Evolutionary conservation across 2,113 vertebrate species (phyloP).

Genomic region (Typhlomys cinereus): DNA sequence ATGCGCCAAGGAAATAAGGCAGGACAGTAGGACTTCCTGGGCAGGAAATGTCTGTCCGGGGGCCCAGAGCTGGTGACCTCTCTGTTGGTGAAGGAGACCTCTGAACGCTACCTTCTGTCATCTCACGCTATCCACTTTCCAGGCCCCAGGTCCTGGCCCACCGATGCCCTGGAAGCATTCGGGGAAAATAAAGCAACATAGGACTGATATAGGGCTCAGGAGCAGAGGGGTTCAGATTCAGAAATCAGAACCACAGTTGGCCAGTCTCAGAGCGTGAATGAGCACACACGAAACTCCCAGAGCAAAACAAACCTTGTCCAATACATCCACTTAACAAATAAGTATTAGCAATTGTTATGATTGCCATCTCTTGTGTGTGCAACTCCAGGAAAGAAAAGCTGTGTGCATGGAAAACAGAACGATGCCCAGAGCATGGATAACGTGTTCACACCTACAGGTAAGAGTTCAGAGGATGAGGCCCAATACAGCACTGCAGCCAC

Average conservation of each 20-base stretch:
- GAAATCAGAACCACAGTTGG: fast-evolving
- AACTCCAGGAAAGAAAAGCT: neutral
- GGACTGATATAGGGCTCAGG: fast-evolving
- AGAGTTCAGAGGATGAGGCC: neutral
- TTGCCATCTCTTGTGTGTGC: neutral
- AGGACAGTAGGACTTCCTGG: neutral
- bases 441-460: neutral
- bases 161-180: neutral
- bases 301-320: neutral
- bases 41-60: fast-evolving
- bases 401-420: neutral
- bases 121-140: neutral
- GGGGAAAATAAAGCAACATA: neutral
- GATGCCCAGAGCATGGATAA: neutral
- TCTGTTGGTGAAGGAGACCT: neutral
- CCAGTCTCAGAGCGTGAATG: neutral
- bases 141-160: fast-evolving
- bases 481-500: neutral
- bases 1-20: neutral
- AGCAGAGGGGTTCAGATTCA: too few relatives aligned
- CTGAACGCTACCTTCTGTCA: fast-evolving
- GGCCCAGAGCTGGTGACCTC: neutral
- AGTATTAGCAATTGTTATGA: neutral
- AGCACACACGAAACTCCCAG: neutral
- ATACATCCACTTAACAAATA: too few relatives aligned